Evolutionary conservation across 2,797 vertebrate species (phyloP).

Genomic region (Diceros bicornis): DNA sequence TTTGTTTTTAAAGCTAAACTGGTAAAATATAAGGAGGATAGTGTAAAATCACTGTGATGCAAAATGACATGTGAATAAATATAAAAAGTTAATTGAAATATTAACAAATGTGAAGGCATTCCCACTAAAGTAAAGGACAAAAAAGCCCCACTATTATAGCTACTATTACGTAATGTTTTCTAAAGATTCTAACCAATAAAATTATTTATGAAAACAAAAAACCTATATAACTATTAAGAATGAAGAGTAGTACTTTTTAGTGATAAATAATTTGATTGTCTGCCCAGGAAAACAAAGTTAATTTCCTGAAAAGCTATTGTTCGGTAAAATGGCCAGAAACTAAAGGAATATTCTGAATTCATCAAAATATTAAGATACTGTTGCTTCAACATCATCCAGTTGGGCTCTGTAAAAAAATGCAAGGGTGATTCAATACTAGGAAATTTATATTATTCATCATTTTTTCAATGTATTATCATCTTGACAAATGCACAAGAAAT

Average conservation of each 20-base stretch:
- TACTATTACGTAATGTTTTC: not conserved
- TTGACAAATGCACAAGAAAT: not conserved
- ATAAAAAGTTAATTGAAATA: conserved; percentile 22
- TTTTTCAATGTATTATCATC: not conserved
- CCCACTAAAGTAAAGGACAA: not conserved
- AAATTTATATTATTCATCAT: not conserved
- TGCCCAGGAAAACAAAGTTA: not conserved
- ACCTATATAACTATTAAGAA: not conserved
- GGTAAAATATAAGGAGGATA: not conserved
- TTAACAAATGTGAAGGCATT: not conserved
- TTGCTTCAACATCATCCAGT: not conserved
- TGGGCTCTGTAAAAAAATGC: not conserved
- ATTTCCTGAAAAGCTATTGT: not conserved
- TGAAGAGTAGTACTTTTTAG: not conserved
- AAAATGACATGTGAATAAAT: not conserved
- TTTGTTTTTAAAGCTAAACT: not conserved
- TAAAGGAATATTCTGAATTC: not conserved
- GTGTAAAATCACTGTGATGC: not conserved
- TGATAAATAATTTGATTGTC: not conserved
- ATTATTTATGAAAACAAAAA: not conserved
- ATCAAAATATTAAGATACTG: not conserved
- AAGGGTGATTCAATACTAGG: not conserved
- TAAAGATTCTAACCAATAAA: not conserved
- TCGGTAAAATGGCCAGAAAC: not conserved
- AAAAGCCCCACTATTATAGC: not conserved